Percentiles rank a stretch among this genome's conserved stretches.
Evolutionary conservation across 2,113 vertebrate species (phyloP).

Genomic region (Pteronura brasiliensis): DNA sequence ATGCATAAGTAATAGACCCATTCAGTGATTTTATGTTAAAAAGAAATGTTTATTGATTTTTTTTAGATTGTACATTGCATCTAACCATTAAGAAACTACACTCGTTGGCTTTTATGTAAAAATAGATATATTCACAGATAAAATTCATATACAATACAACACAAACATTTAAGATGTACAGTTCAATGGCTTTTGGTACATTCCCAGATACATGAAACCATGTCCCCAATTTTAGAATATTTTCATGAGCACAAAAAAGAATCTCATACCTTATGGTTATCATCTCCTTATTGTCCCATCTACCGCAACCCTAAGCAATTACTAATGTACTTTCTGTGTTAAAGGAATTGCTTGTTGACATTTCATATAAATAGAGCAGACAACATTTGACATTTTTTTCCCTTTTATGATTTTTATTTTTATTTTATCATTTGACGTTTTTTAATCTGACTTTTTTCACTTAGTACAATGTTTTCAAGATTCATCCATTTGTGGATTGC

Average conservation of each 20-base stretch:
- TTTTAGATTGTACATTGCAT: not conserved
- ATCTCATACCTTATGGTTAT: not conserved
- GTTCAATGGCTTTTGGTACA: not conserved
- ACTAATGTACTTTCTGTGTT: not conserved
- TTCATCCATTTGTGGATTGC: not conserved
- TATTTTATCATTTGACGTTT: not conserved
- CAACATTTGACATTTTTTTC: no score
- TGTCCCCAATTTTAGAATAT: not conserved
- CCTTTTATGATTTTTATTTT: no score
- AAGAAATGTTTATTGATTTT: not conserved
- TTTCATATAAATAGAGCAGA: not conserved
- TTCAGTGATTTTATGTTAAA: not conserved
- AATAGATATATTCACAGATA: not conserved
- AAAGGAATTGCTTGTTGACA: not conserved
- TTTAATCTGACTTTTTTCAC: not conserved
- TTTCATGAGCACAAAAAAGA: not conserved
- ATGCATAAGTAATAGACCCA: not conserved
- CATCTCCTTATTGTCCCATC: no score
- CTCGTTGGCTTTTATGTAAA: not conserved
- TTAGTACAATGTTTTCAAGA: not conserved
- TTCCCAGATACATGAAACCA: not conserved
- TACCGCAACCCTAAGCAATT: not conserved
- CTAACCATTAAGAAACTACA: not conserved
- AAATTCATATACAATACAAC: not conserved
- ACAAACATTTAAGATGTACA: not conserved